Evolutionary conservation across 2,797 vertebrate genomes (phyloP).

Genomic region (Notoglanidium macrostoma): DNA sequence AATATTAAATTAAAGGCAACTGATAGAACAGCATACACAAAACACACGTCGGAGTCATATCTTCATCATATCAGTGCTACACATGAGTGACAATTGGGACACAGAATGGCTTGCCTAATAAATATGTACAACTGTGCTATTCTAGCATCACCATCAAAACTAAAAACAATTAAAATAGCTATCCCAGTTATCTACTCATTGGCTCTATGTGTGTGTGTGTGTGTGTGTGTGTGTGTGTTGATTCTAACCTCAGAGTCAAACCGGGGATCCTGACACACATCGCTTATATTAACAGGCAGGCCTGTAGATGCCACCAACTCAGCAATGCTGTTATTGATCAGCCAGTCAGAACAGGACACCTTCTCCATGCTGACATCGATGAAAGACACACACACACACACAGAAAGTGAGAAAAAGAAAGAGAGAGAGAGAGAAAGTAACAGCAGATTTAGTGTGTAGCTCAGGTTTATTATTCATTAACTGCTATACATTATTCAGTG

Average conservation of each 20-base stretch:
- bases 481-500: constrained; percentile 9
- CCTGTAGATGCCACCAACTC: constrained; percentile 83
- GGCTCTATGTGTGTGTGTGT: neutral
- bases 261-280: constrained; percentile 82
- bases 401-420: neutral
- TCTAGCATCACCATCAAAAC: neutral
- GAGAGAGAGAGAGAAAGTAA: neutral
- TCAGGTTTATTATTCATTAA: neutral
- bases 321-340: constrained; percentile 85
- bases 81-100: neutral
- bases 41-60: neutral
- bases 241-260: constrained; percentile 77
- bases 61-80: neutral
- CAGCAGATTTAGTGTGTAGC: neutral
- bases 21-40: neutral
- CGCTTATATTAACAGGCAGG: constrained; percentile 82
- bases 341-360: constrained; percentile 81
- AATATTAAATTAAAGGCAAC: neutral
- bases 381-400: constrained; percentile 37
- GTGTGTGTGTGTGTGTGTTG: constrained; percentile 12
- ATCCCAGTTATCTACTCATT: neutral
- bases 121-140: neutral
- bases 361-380: constrained; percentile 78
- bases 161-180: neutral
- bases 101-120: constrained; percentile 4